Conservation (phyloP, 2,797 vertebrate species). For the Alfaro cultratus region DNA sequence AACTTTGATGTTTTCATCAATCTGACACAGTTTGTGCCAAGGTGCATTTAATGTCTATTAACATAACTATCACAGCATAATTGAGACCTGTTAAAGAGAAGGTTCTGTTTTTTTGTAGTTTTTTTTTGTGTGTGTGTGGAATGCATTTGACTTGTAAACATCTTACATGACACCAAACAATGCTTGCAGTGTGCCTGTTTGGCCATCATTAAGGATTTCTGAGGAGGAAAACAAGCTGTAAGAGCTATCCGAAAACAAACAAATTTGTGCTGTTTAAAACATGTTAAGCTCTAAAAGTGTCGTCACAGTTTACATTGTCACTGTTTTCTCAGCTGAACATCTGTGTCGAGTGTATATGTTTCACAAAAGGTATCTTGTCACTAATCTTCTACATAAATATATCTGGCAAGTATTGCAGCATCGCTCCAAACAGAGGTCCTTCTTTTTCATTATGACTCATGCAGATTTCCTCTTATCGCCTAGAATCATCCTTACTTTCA, state of each 20-base stretch:
- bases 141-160: not conserved
- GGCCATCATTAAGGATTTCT: not conserved
- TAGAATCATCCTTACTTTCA: not conserved
- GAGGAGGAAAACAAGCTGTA: not conserved
- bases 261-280: not conserved
- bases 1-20: slow-evolving; percentile 36
- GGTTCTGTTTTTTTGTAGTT: not conserved
- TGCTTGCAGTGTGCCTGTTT: not conserved
- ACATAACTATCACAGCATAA: not conserved
- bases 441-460: not conserved
- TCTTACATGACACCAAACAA: not conserved
- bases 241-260: not conserved
- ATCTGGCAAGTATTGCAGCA: not conserved
- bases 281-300: not conserved
- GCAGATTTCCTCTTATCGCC: not conserved
- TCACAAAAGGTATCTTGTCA: not conserved
- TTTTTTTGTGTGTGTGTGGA: too few species aligned
- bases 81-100: not conserved
- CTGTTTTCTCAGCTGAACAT: not conserved
- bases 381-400: too few species aligned
- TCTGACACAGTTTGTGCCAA: not conserved
- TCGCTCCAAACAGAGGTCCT: not conserved
- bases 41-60: slow-evolving; percentile 15
- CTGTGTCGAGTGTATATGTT: not conserved
- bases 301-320: not conserved